A percentile compares a stretch with the other conserved stretches of the same genome.
Conservation (phyloP, 2,888 invertebrate genomes). For the Cheilosia grossa region DNA sequence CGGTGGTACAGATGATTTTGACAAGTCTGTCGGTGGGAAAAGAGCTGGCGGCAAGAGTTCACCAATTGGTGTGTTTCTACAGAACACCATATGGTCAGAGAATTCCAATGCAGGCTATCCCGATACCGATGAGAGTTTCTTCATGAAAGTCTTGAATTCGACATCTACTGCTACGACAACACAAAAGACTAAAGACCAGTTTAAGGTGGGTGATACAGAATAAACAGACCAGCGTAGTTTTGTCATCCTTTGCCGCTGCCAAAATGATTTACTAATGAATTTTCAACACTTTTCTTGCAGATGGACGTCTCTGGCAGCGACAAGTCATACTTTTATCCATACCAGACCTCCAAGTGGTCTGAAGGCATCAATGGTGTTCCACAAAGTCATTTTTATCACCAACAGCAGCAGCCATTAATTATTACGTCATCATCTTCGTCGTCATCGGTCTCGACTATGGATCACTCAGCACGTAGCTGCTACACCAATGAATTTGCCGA, state of each 20-base stretch:
- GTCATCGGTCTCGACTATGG: conserved; percentile 68
- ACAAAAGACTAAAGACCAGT: conserved; percentile 70
- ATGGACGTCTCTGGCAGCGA: conserved; percentile 65
- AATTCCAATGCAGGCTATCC: conserved; percentile 76
- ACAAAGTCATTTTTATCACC: conserved; percentile 60
- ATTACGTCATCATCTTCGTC: conserved; percentile 65
- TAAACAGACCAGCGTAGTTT: conserved; percentile 54
- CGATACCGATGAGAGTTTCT: conserved; percentile 79
- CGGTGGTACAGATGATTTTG: conserved; percentile 75
- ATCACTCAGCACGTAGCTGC: conserved; percentile 68
- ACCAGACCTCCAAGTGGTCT: conserved; percentile 79
- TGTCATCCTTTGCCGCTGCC: conserved; percentile 10
- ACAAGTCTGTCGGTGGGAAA: conserved; percentile 75
- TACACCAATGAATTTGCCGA: conserved; percentile 60
- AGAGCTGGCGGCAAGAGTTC: conserved; percentile 70
- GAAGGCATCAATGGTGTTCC: conserved; percentile 79
- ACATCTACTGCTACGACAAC: conserved; percentile 34
- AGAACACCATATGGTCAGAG: conserved; percentile 85
- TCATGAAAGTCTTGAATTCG: conserved; percentile 78
- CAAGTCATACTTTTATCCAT: conserved; percentile 69
- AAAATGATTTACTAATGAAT: conserved; percentile 34
- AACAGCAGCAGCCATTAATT: conserved; percentile 59
- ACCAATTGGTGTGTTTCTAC: conserved; percentile 84
- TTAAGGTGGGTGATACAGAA: conserved; percentile 64
- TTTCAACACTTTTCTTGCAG: conserved; percentile 49